Conservation (phyloP, 2,888 invertebrate genomes). For the Blera fallax region DNA sequence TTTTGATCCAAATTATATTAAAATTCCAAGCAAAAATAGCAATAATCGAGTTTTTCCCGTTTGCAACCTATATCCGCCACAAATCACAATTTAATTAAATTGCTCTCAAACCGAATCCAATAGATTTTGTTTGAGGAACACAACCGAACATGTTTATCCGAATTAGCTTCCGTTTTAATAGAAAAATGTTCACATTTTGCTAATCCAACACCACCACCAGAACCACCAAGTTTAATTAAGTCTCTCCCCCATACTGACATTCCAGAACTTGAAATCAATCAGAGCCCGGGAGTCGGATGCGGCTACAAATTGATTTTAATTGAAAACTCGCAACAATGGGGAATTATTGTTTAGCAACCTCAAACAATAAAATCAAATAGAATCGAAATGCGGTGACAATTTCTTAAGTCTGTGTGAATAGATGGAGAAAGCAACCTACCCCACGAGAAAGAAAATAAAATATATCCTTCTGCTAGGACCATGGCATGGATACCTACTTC, state of each 20-base stretch:
- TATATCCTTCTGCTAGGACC: not conserved
- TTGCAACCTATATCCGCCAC: constrained; percentile 22
- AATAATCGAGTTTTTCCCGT: constrained; percentile 16
- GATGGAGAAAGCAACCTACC: not conserved
- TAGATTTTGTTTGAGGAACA: not conserved
- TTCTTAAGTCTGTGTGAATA: not conserved
- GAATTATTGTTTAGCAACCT: constrained; percentile 10
- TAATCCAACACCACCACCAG: constrained; percentile 11
- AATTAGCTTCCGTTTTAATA: not conserved
- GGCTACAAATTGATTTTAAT: constrained; percentile 40
- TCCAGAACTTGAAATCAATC: constrained; percentile 39
- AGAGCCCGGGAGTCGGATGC: not conserved
- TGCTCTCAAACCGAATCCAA: not conserved
- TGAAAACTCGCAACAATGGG: constrained; percentile 16
- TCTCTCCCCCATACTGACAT: not conserved
- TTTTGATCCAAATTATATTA: not conserved
- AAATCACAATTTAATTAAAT: constrained; percentile 58
- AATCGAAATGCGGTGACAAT: not conserved
- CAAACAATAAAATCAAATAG: not conserved
- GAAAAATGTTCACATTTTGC: constrained; percentile 19
- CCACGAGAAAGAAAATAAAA: not conserved
- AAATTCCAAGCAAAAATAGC: not conserved
- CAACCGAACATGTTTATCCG: not conserved
- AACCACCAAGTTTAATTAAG: constrained; percentile 51
- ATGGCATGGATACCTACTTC: not conserved